Conservation (phyloP, 1,140 invertebrate species). For the Heterodera carotae region DNA sequence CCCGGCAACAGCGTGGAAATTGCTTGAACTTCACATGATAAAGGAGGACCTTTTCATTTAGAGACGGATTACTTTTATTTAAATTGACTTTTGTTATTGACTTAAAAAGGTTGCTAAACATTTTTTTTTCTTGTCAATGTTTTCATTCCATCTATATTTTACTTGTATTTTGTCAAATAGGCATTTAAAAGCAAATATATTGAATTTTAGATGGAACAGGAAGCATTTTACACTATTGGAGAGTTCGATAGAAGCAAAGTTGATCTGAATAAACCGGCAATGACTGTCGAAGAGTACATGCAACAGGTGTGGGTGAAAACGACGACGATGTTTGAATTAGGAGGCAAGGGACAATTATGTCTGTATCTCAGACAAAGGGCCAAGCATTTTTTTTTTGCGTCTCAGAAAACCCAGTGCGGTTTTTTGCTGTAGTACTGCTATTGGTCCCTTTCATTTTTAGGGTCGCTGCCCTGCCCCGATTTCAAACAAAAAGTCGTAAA, state of each 20-base stretch:
- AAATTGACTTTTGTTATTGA: conserved; percentile 18
- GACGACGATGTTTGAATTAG: no score
- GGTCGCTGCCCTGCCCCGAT: no score
- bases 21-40: conserved; percentile 75
- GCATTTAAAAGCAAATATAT: neutral
- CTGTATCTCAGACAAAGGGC: no score
- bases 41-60: conserved; percentile 39
- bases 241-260: conserved; percentile 39
- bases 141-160: conserved; percentile 5
- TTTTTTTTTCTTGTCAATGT: no score
- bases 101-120: neutral
- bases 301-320: conserved; percentile 34
- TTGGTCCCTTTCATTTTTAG: neutral
- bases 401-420: no score
- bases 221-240: conserved; percentile 38
- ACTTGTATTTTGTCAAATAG: neutral
- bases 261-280: conserved; percentile 45
- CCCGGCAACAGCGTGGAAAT: conserved; percentile 90
- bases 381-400: no score
- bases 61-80: neutral
- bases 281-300: conserved; percentile 47
- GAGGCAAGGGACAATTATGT: no score
- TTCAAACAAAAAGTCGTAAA: no score
- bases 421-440: no score
- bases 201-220: conserved; percentile 2